Conservation (phyloP, 2,888 invertebrate species). For the Neria commutata region DNA sequence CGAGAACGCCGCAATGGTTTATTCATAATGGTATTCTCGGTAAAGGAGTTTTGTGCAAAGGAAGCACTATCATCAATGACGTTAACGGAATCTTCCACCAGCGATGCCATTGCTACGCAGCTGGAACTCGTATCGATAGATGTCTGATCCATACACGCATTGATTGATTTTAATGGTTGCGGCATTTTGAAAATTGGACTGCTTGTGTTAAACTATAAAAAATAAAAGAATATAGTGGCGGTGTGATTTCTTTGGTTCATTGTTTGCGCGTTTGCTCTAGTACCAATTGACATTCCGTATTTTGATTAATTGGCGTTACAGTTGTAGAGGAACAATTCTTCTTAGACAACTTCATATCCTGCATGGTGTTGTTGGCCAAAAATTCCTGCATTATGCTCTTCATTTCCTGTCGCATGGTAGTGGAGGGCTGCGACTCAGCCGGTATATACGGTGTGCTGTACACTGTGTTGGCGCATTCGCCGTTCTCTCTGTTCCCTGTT, state of each 20-base stretch:
- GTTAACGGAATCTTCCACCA: no score
- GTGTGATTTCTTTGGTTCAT: no score
- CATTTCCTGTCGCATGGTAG: conserved; percentile 30
- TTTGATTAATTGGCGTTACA: no score
- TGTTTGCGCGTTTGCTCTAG: no score
- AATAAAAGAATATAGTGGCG: neutral
- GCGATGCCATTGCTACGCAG: no score
- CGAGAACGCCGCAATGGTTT: neutral
- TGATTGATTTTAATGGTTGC: conserved; percentile 6
- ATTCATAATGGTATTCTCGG: neutral
- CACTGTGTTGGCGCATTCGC: no score
- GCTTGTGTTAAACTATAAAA: conserved; percentile 26
- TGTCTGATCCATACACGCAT: neutral
- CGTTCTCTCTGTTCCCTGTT: conserved; percentile 28
- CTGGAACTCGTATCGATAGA: no score
- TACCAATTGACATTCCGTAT: no score
- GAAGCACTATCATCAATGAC: no score
- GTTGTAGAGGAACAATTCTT: neutral
- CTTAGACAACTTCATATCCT: neutral
- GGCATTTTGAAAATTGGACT: conserved; percentile 34
- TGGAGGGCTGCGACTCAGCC: no score
- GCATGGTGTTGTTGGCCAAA: conserved; percentile 4
- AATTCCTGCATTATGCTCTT: conserved; percentile 33
- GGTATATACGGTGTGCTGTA: no score
- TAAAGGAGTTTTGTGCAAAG: neutral